Evolutionary conservation across 2,113 vertebrate species (phyloP).

Genomic region (Puffinus mauretanicus): DNA sequence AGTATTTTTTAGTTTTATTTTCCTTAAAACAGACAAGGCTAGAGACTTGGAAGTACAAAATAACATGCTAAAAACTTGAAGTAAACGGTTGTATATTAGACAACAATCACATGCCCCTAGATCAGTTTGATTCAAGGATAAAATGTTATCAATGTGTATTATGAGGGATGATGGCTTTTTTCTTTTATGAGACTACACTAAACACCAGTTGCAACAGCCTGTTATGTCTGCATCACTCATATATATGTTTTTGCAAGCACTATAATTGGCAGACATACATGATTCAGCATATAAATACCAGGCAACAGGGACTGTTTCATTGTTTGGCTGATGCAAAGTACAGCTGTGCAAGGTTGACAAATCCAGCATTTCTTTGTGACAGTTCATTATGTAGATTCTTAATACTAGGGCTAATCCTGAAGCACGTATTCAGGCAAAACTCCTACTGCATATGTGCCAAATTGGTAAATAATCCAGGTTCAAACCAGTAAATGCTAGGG

Average conservation of each 20-base stretch:
- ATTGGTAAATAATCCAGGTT: background rate
- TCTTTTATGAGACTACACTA: background rate
- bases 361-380: conserved; percentile 13
- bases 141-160: background rate
- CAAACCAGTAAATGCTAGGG: background rate
- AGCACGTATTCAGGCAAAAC: background rate
- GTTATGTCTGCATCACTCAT: background rate
- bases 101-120: background rate
- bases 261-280: background rate
- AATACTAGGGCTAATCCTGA: background rate
- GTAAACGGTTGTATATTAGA: background rate
- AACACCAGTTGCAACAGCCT: background rate
- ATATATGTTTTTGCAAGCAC: background rate
- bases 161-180: background rate
- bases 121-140: background rate
- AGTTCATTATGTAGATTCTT: conserved; percentile 15
- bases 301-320: background rate
- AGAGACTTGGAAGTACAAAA: background rate
- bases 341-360: conserved; percentile 20
- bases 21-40: background rate
- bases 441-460: background rate
- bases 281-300: conserved; percentile 1
- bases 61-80: background rate
- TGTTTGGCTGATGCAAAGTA: conserved; percentile 8
- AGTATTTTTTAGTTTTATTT: background rate